Evolutionary conservation across 2,113 vertebrate genomes (phyloP), one percentile per base, ranked within the genome.

Genomic region (Tamias sibiricus): DNA sequence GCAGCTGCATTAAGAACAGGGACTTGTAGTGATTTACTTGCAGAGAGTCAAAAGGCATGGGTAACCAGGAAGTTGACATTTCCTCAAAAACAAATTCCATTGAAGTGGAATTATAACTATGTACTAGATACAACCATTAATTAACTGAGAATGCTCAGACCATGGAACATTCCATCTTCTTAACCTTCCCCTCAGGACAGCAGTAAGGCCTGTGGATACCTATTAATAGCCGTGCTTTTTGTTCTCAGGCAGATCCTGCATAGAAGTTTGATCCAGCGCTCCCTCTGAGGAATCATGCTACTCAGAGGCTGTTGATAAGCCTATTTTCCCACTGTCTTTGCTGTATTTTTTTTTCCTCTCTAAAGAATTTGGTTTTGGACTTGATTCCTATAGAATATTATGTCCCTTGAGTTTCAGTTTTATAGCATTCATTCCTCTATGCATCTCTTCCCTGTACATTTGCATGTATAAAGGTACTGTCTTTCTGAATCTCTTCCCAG

Each of bases 401-500:
- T 52, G 3, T 75, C 22, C 72, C 14, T 57, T 42, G 30, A 16
- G 16, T 32, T 68, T 71, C 59, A 11, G 0, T 80, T 37, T 62
- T 24, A 71, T 87, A 49, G 30, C 24, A 19, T 68, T 54, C 24
- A 19, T 68, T 54, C 16, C 35, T 76, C 52, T 47, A 37, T 52
- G 24, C 30, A 54, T 5, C 32, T 74, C 49, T 30, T 92, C 49
- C 59, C 37, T 13, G 52, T 10, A 30, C 10, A 74, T 91, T 37
- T 96, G 14, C 72, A 81, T 80, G n/a, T 28, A 54, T 54, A 10
- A 44, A 54, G 9, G 54, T 10, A 42, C 2, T 44, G 19, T 22
- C 57, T 62, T 89, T 74, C 28, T 47, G 77, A 68, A 54, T 80
- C 62, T 62, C 42, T 95, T 81, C 42, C 69, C 20, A 75, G 66